Evolutionary conservation across 1,140 invertebrate genomes (phyloP).

Genomic region (Pseudomyrmex cubaensis): DNA sequence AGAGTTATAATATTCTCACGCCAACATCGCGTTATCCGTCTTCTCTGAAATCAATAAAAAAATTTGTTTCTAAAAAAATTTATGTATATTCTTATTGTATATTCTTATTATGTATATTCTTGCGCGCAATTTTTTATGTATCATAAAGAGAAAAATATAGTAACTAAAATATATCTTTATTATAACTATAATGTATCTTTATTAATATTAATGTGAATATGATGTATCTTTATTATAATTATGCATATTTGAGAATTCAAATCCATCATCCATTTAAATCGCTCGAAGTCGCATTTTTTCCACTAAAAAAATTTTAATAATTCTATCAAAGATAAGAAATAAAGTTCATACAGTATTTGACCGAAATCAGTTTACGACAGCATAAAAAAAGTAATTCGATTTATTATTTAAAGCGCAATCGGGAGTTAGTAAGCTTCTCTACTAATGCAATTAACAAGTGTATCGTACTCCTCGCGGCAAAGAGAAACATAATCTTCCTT

Average conservation of each 20-base stretch:
- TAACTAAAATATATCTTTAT: too few relatives aligned
- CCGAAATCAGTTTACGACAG: not conserved
- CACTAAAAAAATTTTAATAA: too few relatives aligned
- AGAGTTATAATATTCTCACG: too few relatives aligned
- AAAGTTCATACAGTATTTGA: not conserved
- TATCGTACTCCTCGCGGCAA: not conserved
- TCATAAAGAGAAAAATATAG: too few relatives aligned
- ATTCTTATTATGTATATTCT: too few relatives aligned
- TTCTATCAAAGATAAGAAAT: not conserved
- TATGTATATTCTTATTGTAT: too few relatives aligned
- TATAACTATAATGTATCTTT: too few relatives aligned
- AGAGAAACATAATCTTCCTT: constrained; percentile 35
- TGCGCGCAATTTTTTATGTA: too few relatives aligned
- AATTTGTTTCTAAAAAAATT: too few relatives aligned
- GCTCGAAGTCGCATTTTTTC: not conserved
- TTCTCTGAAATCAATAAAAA: too few relatives aligned
- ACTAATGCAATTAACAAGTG: constrained; percentile 18
- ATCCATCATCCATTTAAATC: not conserved
- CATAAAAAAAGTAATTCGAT: not conserved
- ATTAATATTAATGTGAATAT: not conserved
- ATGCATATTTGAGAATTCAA: not conserved
- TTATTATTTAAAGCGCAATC: constrained; percentile 1
- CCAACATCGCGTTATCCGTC: too few relatives aligned
- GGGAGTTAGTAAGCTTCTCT: constrained; percentile 14
- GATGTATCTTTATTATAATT: constrained; percentile 11